Evolutionary conservation across 1,140 invertebrate species (phyloP).

Genomic region (Linepithema humile): DNA sequence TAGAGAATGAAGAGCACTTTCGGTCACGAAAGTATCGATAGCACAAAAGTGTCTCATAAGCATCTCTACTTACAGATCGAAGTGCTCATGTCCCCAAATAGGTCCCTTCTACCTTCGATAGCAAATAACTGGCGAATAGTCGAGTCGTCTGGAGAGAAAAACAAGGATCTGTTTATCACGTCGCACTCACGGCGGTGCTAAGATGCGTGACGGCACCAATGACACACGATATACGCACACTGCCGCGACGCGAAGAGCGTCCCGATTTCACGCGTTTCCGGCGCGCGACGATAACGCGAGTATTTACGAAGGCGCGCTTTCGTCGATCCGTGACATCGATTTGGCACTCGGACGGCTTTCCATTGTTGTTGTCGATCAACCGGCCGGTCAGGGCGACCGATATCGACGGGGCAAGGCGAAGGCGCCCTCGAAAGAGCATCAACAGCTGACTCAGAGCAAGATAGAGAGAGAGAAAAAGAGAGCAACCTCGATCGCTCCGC

Average conservation of each 20-base stretch:
- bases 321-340: slow-evolving; percentile 26
- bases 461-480: neutral
- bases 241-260: neutral
- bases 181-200: too few species aligned
- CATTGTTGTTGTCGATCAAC: neutral
- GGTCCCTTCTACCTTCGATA: neutral
- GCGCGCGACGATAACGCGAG: neutral
- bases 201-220: neutral
- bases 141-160: neutral
- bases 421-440: slow-evolving; percentile 34
- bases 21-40: neutral
- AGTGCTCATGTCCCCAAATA: slow-evolving; percentile 27
- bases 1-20: neutral
- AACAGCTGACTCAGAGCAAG: slow-evolving; percentile 28
- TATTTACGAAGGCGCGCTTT: slow-evolving; percentile 24
- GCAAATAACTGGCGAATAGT: too few species aligned
- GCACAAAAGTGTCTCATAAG: neutral
- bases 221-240: neutral
- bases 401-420: slow-evolving; percentile 13
- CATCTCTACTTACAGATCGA: slow-evolving; percentile 10
- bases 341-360: slow-evolving; percentile 20
- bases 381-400: neutral
- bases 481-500: neutral
- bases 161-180: slow-evolving; percentile 13
- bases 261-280: slow-evolving; percentile 19